Evolutionary conservation across 2,888 invertebrate genomes (phyloP), one percentile per base, ranked within the genome.

Genomic region (Leptopterna dolabrata): DNA sequence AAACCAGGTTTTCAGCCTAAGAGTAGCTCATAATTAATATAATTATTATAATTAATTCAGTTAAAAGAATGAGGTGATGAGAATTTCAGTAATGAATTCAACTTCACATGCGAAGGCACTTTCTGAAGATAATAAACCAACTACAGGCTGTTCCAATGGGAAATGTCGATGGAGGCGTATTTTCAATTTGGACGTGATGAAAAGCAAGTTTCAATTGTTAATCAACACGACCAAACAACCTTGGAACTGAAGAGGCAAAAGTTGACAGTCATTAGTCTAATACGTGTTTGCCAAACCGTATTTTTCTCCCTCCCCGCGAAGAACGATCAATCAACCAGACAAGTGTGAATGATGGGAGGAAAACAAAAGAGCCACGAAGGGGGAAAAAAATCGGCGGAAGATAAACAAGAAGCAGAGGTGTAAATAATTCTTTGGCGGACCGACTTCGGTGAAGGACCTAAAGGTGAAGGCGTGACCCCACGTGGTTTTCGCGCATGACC

Each of bases 351-450:
- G 63, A 63, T 63, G 27, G 63, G 63, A 9, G 19, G 63, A 63
- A 63, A 63, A 63, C 63, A 63, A 63, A 63, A 63, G 63, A 24
- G 24, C 27, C 13, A 27, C 45, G 7, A 27, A 19, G 36, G 76
- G 2, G 71, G 19, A 41, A 27, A 43, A 43, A 41, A 43, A 45
- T 6, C 19, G 36, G 47, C 41, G 45, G 41, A 78, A 78, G 78
- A 78, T 78, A 78, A 78, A 78, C 41, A 78, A 78, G 78, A 78
- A 45, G 78, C 78, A 45, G 45, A 78, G 78, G 78, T 78, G 78
- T 36, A 78, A 78, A 78, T 78, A 78, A 78, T 78, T 78, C 78
- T 43, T 76, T 13, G 7, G 63, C 63, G 63, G 24, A 19, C 63
- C 19, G 24, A 19, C 27, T 63, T 63, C 24, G 63, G 63, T 63